Evolutionary conservation across 2,113 vertebrate genomes (phyloP), one percentile per base, ranked within the genome.

Genomic region (Crotalus viridis): DNA sequence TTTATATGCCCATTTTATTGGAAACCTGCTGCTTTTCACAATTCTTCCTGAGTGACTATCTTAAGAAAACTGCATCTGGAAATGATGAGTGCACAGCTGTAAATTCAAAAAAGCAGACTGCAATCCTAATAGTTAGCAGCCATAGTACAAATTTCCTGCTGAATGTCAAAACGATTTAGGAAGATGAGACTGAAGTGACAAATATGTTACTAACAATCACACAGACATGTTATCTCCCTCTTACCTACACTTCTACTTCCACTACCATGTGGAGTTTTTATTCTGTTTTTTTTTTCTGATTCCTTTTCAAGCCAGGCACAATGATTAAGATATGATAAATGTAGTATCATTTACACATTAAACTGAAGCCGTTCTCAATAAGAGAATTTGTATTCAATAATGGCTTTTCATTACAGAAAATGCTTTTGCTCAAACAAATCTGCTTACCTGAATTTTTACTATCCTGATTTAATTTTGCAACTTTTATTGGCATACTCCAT

Each of bases 1-100:
- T 98, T 98, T 98, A 98, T 98, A 97, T 97, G 94, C 97, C 95
- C 97, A 97, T 98, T 98, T 98, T 98, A 98, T 97, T 97, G 96
- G 97, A 96, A 98, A 98, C 97, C 97, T 97, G 97, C 97, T 98
- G 98, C 97, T 97, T 98, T 97, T 98, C 97, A 97, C 97, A 96
- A 97, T 74, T 92, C 97, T 98, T 98, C 97, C 97, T 97, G 97
- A 96, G 97, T 94, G 96, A 98, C 97, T 98, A 96, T 98, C 97
- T 97, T 96, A 96, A 95, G 96, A 96, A 97, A 98, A 97, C 95
- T 97, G 97, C 97, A 98, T 98, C 98, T 98, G 98, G 98, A 98
- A 98, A 97, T 96, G 97, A 97, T 97, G 96, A 97, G 97, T 94
- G 64, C 94, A 88, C 96, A 96, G 97, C 96, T 97, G 96, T 98